Evolutionary conservation across 2,113 vertebrate genomes (phyloP).

Genomic region (Bos taurus): DNA sequence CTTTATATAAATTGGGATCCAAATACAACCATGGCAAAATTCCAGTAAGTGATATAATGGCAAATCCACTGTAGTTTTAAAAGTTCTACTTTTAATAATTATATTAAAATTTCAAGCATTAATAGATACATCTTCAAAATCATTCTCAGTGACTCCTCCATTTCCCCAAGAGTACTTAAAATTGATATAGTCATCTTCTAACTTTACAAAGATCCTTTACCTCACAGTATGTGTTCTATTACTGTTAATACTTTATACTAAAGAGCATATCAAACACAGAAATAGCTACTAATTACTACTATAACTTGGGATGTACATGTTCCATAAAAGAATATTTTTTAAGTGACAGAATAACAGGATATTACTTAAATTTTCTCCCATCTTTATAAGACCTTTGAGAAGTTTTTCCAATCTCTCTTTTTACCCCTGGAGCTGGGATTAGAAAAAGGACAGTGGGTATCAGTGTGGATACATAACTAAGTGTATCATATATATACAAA

Average conservation of each 20-base stretch:
- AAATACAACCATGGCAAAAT: conserved; percentile 20
- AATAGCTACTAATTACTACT: background rate
- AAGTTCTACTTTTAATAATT: conserved; percentile 4
- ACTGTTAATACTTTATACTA: background rate
- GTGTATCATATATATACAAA: background rate
- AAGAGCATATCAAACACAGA: background rate
- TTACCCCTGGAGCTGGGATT: background rate
- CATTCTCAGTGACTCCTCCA: background rate
- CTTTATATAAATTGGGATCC: background rate
- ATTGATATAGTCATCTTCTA: background rate
- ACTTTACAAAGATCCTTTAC: background rate
- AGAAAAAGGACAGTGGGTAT: background rate
- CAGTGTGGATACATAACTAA: background rate
- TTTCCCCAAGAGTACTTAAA: background rate
- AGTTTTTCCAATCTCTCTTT: background rate
- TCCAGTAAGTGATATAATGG: background rate
- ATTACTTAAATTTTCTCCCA: background rate
- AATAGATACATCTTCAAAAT: conserved; percentile 1
- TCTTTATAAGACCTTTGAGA: background rate
- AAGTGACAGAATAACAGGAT: background rate
- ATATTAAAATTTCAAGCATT: conserved; percentile 14
- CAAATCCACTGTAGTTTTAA: background rate
- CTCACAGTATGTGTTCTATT: background rate
- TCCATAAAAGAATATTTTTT: background rate
- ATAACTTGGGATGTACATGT: background rate